Evolutionary conservation across 2,888 invertebrate species (phyloP), one percentile per base, ranked within the genome.

Genomic region (Amphiduros pacificus): DNA sequence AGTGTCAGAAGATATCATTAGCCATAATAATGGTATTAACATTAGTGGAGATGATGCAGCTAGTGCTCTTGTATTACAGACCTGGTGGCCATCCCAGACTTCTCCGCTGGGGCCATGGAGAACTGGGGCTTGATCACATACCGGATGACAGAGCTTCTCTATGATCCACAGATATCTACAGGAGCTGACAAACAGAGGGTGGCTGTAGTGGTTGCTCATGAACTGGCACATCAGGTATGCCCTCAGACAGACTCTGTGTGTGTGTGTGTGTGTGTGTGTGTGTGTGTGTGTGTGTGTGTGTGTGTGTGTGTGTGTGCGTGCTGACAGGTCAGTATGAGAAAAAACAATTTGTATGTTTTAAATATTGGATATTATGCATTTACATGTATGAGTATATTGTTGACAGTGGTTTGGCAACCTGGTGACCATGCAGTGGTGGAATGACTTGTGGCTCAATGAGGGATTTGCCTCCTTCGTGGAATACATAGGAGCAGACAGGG

Each of bases 391-490:
- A n/a, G n/a, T n/a, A n/a, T n/a, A n/a, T n/a, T n/a, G n/a, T 2
- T 73, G 69, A 20, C 72, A 84, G 82, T 84, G 84, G 84, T 83
- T 84, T 71, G 84, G 83, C 24, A 82, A 83, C 64, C 68, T 82
- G 89, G 94, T 94, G 0, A 95, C 94, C 4, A 90, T 94, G 91
- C 87, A 89, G 71, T 94, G 94, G 94, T 85, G 85, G 85, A 90
- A 92, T 78, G 94, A 95, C 80, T 71, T 83, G 3, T 85, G 95
- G 95, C 84, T 96, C 26, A 96, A 95, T 77, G 92, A 92, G 85
- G 96, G 95, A 0, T 96, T 96, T 80, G 95, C 95, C 2, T 88
- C 90, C 1, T 96, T 90, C 79, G 91, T 95, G 84, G 89, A 92
- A 81, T 91, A 89, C 63, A 68, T 78, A 11, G 91, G 92, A 1